A percentile compares a stretch with the other conserved stretches of the same genome.
Conservation (phyloP, 2,888 invertebrate species). For the Boloria selene region DNA sequence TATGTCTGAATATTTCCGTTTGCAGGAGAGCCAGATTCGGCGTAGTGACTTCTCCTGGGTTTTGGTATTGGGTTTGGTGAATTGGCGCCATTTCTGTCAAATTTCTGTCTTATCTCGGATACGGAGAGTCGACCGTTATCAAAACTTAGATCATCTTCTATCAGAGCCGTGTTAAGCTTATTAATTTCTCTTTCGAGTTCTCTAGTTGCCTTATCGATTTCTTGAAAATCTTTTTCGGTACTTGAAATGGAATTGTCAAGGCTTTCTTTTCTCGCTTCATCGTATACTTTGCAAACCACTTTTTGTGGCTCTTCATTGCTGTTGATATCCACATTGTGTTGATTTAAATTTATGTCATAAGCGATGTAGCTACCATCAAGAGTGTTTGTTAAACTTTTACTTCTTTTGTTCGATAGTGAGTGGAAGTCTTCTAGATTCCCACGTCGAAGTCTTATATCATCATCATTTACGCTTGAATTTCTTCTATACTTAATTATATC, state of each 20-base stretch:
- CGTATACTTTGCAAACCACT: slow-evolving; percentile 72
- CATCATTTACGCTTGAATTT: slow-evolving; percentile 75
- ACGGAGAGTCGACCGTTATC: slow-evolving; percentile 63
- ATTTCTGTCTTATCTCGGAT: slow-evolving; percentile 77
- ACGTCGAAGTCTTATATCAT: slow-evolving; percentile 68
- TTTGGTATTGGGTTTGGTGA: slow-evolving; percentile 83
- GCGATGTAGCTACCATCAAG: slow-evolving; percentile 58
- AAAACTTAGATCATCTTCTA: slow-evolving; percentile 64
- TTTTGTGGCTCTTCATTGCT: slow-evolving; percentile 69
- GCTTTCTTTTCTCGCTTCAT: slow-evolving; percentile 64
- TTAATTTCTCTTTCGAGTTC: slow-evolving; percentile 75
- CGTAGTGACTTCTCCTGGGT: slow-evolving; percentile 79
- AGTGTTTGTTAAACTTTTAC: slow-evolving; percentile 71
- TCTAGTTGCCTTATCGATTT: slow-evolving; percentile 73
- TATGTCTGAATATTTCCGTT: slow-evolving; percentile 43
- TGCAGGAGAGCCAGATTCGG: slow-evolving; percentile 58
- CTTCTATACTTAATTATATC: slow-evolving; percentile 71
- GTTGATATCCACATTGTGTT: slow-evolving; percentile 59
- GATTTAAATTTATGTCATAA: slow-evolving; percentile 72
- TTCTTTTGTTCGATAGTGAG: slow-evolving; percentile 64
- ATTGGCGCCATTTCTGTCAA: slow-evolving; percentile 75
- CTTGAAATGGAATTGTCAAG: slow-evolving; percentile 70
- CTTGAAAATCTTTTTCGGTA: slow-evolving; percentile 75
- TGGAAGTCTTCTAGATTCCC: slow-evolving; percentile 75
- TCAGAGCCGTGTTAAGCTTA: slow-evolving; percentile 73